phyloP scores from a whole-genome alignment of 2,797 vertebrate species.

The Balearica regulorum region DNA sequence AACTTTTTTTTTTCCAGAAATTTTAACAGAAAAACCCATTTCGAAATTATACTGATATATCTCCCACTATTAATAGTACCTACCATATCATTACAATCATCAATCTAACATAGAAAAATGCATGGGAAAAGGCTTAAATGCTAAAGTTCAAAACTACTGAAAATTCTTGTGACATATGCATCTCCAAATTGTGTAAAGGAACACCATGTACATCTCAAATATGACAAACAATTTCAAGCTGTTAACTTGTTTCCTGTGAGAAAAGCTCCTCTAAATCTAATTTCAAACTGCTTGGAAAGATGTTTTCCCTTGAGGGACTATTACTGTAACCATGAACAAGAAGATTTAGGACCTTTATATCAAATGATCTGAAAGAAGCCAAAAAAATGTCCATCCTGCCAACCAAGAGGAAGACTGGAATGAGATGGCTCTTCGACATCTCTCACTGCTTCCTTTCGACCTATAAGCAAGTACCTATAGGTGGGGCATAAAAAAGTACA shows the following conservation, averaged over 20 bases:
- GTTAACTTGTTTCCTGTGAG: constrained; percentile 32
- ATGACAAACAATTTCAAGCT: not conserved
- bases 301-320: not conserved
- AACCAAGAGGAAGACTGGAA: not conserved
- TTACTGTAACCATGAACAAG: not conserved
- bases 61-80: not conserved
- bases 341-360: constrained; percentile 6
- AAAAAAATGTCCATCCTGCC: not conserved
- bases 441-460: not conserved
- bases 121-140: not conserved
- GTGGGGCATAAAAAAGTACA: not conserved
- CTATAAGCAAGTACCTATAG: not conserved
- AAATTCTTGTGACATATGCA: not conserved
- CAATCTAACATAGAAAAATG: constrained; percentile 1
- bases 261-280: constrained; percentile 5
- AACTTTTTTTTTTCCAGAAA: not conserved
- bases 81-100: not conserved
- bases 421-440: not conserved
- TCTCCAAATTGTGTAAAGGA: not conserved
- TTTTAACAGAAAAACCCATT: not conserved
- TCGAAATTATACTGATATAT: not conserved
- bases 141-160: not conserved
- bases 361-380: not conserved
- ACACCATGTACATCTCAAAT: not conserved
- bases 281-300: constrained; percentile 7